Evolutionary conservation across 2,113 vertebrate species (phyloP).

Genomic region (Charina bottae): DNA sequence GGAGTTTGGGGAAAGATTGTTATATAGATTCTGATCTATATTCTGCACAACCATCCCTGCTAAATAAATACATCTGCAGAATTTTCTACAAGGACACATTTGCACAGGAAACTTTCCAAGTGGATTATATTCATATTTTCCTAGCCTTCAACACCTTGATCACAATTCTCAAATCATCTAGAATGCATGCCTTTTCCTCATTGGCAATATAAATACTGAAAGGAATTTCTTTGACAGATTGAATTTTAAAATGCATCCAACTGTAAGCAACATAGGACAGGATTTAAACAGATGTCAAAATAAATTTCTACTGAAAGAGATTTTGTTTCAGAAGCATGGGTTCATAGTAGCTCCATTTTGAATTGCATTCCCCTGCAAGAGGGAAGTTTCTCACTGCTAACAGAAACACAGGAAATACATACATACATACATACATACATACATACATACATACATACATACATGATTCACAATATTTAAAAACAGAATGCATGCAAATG

Average conservation of each 20-base stretch:
- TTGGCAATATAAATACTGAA: background rate
- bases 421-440: background rate
- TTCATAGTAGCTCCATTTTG: conserved; percentile 32
- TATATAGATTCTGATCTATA: background rate
- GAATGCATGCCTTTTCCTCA: background rate
- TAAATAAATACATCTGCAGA: background rate
- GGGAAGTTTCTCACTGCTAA: conserved; percentile 19
- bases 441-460: background rate
- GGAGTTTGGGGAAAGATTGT: background rate
- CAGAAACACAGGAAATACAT: background rate
- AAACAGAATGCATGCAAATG: conserved; percentile 39
- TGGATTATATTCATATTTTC: background rate
- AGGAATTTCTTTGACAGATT: conserved; percentile 2
- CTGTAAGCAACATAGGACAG: conserved; percentile 33
- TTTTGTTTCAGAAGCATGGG: conserved; percentile 14
- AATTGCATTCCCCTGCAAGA: conserved; percentile 37
- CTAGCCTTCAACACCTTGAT: background rate
- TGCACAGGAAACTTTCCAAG: background rate
- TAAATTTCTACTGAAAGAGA: conserved; percentile 43
- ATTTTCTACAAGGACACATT: background rate
- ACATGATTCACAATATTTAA: conserved; percentile 15
- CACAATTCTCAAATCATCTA: conserved; percentile 23
- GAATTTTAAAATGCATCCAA: conserved; percentile 43
- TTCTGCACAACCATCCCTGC: background rate
- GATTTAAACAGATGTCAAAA: conserved; percentile 60